These are phyloP conservation scores for Orius insidiosus DNA, from an alignment of 1,140 invertebrate genomes.

Conservation along the genomic window DNA sequence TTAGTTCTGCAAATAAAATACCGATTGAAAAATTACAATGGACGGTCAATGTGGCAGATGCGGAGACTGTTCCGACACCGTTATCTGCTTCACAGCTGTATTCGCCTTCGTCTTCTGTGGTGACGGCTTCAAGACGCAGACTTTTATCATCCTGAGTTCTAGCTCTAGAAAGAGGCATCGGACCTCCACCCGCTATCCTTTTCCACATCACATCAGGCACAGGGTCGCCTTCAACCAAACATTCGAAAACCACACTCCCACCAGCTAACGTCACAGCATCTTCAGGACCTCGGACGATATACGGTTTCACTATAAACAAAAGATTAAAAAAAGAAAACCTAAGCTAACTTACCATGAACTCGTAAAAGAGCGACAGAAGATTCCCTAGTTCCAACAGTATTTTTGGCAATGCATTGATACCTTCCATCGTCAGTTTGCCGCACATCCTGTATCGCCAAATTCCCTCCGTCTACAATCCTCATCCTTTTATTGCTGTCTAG, in stretches of 20 bases:
- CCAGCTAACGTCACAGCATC: conserved; percentile 52
- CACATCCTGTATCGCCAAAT: conserved; percentile 64
- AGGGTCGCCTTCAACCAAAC: conserved; percentile 56
- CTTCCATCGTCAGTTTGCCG: conserved; percentile 61
- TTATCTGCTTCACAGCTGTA: conserved; percentile 85
- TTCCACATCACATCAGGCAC: conserved; percentile 54
- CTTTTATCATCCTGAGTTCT: conserved; percentile 64
- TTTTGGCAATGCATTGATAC: conserved; percentile 72
- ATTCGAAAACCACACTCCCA: conserved; percentile 60
- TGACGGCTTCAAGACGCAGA: conserved; percentile 53
- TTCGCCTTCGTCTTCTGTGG: conserved; percentile 65
- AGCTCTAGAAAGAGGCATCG: conserved; percentile 49
- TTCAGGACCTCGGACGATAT: conserved; percentile 56
- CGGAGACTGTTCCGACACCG: conserved; percentile 62
- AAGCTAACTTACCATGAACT: conserved; percentile 49
- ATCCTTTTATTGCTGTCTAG: conserved; percentile 20
- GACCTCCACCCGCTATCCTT: conserved; percentile 43
- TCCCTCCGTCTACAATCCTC: conserved; percentile 46
- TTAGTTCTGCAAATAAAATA: not conserved
- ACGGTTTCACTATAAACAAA: conserved; percentile 55
- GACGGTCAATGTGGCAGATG: conserved; percentile 63
- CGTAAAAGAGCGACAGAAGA: conserved; percentile 52
- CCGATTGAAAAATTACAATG: conserved; percentile 38
- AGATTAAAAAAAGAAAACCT: conserved; percentile 14
- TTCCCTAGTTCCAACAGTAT: conserved; percentile 63